Conservation (phyloP, 2,888 invertebrate genomes). For the Gisinianus flammeolus region DNA sequence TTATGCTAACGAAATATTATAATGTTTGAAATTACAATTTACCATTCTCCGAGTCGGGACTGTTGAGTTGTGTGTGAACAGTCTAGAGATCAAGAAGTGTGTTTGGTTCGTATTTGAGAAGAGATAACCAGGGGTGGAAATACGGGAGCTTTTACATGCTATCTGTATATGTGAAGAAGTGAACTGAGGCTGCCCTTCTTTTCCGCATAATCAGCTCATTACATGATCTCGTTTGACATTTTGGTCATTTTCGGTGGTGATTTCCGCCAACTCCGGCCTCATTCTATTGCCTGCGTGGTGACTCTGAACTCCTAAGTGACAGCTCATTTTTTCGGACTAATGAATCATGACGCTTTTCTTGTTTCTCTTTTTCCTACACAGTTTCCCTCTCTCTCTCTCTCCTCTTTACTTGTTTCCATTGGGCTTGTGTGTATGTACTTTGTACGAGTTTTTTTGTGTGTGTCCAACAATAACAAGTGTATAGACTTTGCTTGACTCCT, state of each 20-base stretch:
- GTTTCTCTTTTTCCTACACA: constrained; percentile 12
- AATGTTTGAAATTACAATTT: neutral
- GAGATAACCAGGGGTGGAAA: too few relatives aligned
- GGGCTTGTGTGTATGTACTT: too few relatives aligned
- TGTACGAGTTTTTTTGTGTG: too few relatives aligned
- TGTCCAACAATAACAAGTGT: too few relatives aligned
- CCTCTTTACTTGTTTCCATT: too few relatives aligned
- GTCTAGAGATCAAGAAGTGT: too few relatives aligned
- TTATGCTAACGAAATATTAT: neutral
- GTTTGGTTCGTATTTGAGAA: too few relatives aligned
- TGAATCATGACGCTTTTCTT: constrained; percentile 47
- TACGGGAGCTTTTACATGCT: neutral
- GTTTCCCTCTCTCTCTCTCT: neutral
- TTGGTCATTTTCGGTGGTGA: constrained; percentile 49
- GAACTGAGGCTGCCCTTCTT: constrained; percentile 23
- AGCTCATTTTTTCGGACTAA: constrained; percentile 51
- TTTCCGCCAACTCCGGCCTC: constrained; percentile 40
- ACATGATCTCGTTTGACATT: constrained; percentile 45
- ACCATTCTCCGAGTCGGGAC: neutral
- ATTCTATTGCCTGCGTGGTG: constrained; percentile 23
- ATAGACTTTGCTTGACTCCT: too few relatives aligned
- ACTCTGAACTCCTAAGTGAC: constrained; percentile 40
- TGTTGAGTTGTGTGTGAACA: too few relatives aligned
- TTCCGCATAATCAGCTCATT: constrained; percentile 53
- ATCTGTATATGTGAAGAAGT: neutral